phyloP scores from a whole-genome alignment of 2,113 vertebrate species.

The Motacilla alba region DNA sequence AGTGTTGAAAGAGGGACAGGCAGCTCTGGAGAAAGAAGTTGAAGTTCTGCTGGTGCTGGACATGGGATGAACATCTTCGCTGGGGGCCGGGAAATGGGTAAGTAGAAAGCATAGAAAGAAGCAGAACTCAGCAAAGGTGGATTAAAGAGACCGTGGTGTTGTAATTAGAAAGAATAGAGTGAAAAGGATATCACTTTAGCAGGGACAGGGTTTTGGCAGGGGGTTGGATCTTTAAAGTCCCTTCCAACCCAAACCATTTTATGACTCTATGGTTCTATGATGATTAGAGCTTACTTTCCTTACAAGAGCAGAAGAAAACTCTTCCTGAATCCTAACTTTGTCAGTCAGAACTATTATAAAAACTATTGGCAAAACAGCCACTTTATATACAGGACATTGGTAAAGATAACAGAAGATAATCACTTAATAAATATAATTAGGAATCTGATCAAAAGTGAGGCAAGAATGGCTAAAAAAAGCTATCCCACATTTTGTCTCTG shows the following conservation, averaged over 20 bases:
- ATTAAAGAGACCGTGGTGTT: neutral
- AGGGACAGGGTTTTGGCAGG: neutral
- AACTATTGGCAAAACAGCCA: neutral
- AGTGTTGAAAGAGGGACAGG: neutral
- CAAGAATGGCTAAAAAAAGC: neutral
- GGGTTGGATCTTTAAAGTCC: neutral
- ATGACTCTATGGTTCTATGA: neutral
- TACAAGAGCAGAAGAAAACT: neutral
- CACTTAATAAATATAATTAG: neutral
- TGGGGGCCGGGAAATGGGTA: neutral
- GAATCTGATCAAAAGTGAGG: neutral
- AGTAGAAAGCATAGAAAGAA: neutral
- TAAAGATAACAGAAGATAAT: neutral
- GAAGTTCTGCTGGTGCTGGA: neutral
- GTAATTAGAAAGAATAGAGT: neutral
- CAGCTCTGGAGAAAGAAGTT: neutral
- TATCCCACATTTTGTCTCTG: neutral
- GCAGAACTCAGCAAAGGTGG: neutral
- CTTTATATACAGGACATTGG: accelerated
- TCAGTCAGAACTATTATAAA: neutral
- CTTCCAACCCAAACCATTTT: neutral
- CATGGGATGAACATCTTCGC: neutral
- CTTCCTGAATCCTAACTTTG: neutral
- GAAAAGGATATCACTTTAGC: neutral
- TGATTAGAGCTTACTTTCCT: neutral